Evolutionary conservation across 2,888 invertebrate genomes (phyloP).

Genomic region (Stictocephala bisonia): DNA sequence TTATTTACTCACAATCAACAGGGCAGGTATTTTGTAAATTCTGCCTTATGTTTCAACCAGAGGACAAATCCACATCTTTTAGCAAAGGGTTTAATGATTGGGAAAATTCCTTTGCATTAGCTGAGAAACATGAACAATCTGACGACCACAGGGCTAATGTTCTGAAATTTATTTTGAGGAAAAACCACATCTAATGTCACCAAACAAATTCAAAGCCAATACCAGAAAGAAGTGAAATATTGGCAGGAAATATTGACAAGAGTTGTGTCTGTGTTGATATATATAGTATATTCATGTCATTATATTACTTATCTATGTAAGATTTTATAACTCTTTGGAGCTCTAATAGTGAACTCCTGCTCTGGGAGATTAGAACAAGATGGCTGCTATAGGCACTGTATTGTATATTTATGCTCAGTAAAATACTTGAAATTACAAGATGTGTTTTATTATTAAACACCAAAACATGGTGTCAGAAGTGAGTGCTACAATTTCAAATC

Average conservation of each 20-base stretch:
- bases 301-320: too few relatives aligned
- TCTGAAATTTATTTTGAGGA: not conserved
- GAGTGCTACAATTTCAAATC: too few relatives aligned
- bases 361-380: too few relatives aligned
- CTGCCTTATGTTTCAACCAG: not conserved
- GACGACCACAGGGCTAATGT: not conserved
- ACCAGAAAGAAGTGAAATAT: not conserved
- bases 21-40: not conserved
- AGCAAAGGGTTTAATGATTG: constrained; percentile 26
- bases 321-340: too few relatives aligned
- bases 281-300: too few relatives aligned
- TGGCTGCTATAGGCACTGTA: too few relatives aligned
- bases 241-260: not conserved
- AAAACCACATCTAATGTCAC: not conserved
- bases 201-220: not conserved
- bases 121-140: not conserved
- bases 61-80: not conserved
- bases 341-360: too few relatives aligned
- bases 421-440: too few relatives aligned
- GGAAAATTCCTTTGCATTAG: not conserved
- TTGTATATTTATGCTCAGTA: too few relatives aligned
- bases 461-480: too few relatives aligned
- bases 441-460: too few relatives aligned
- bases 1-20: not conserved
- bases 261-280: too few relatives aligned